Evolutionary conservation across 2,888 invertebrate genomes (phyloP), one percentile per base, ranked within the genome.

Genomic region (Harpalus rubripes): DNA sequence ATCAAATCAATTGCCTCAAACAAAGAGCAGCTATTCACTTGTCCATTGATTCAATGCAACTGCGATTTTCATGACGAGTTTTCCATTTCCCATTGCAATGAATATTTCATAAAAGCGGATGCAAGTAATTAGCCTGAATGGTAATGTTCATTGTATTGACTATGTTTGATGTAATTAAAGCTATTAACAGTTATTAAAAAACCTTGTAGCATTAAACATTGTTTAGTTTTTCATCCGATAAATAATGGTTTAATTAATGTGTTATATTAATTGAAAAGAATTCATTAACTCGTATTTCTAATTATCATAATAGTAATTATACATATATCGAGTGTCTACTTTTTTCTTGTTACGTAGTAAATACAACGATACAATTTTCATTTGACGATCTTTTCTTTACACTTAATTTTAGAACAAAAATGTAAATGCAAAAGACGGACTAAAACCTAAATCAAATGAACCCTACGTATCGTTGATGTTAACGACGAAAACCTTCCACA

Each of bases 101-200:
- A 52, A 52, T 52, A 52, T 52, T 52, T 52, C 44, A 52, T 52
- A 52, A 52, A 52, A 68, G 26, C 68, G 68, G 68, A 68, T 68
- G 68, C 15, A 1, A 4, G 32, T 68, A 68, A 68, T 68, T 68
- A 68, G 63, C 10, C 32, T 32, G 26, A 68, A 68, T 68, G 12
- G n/a, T 68, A 68, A 68, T 68, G 39, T 32, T n/a, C 39, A 32
- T 68, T 22, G 26, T 26, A 26, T 63, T 52, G 44, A 52, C 44
- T 63, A 32, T 63, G 63, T 63, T 63, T 63, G 63, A 68, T n/a
- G 15, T 68, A 68, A 68, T 68, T 68, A 68, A 32, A 26, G 68
- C 68, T 26, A 68, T 68, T 68, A 68, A 68, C 68, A 68, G 68
- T 68, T 68, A 68, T 68, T 68, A 68, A 68, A 32, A 68, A 68